A percentile compares a stretch with the other conserved stretches of the same genome.
Evolutionary conservation across 2,797 vertebrate species (phyloP).

Genomic region (Adelosebastes latens): DNA sequence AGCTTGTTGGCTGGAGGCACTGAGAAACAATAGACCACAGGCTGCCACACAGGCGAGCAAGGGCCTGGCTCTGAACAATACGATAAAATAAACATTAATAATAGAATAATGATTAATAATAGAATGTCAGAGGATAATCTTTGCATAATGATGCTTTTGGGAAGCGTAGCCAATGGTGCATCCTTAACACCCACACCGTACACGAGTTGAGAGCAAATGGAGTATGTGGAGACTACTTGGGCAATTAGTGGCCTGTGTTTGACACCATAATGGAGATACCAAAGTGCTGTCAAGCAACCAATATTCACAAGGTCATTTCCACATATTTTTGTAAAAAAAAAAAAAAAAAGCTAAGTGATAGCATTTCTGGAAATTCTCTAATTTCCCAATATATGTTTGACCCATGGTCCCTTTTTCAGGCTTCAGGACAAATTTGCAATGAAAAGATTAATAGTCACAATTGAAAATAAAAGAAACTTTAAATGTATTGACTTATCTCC

Average conservation of each 20-base stretch:
- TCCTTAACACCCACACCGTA: background rate
- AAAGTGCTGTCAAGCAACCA: background rate
- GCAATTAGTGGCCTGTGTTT: slow-evolving; percentile 5
- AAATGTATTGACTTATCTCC: background rate
- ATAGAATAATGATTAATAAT: too few species aligned
- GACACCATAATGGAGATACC: background rate
- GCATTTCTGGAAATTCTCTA: background rate
- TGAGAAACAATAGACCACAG: slow-evolving; percentile 41
- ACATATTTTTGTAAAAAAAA: background rate
- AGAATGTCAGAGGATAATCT: background rate
- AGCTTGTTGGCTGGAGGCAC: slow-evolving; percentile 75
- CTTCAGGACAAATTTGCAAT: background rate
- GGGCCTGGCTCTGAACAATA: slow-evolving; percentile 10
- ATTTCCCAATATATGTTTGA: background rate
- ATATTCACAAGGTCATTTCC: slow-evolving; percentile 6
- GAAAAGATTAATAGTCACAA: background rate
- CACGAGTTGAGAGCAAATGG: background rate
- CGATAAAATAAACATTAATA: background rate
- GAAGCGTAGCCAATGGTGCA: background rate
- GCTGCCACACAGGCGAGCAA: slow-evolving; percentile 4
- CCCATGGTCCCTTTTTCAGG: slow-evolving; percentile 27
- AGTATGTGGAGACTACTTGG: background rate
- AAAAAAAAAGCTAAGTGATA: background rate
- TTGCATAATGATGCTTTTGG: slow-evolving; percentile 25
- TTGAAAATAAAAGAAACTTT: background rate